Evolutionary conservation across 2,888 invertebrate genomes (phyloP).

Genomic region (Tryphoninae sp.): DNA sequence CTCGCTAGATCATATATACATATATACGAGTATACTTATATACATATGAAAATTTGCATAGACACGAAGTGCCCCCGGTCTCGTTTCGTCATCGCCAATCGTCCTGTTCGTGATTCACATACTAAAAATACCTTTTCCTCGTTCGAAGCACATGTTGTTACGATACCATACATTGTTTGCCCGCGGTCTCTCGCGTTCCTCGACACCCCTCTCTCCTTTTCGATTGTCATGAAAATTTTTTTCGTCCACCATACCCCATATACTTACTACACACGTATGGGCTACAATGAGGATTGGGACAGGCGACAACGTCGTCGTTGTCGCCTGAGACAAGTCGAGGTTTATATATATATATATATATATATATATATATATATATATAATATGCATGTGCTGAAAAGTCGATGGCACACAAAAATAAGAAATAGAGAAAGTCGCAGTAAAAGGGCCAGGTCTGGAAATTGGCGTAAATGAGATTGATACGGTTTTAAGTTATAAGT

Average conservation of each 20-base stretch:
- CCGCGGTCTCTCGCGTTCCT: conserved; percentile 52
- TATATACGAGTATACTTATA: background rate
- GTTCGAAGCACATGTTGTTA: conserved; percentile 21
- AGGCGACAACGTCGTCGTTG: background rate
- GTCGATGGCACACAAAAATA: conserved; percentile 1
- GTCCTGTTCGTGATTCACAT: conserved; percentile 31
- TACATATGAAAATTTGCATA: conserved; percentile 52
- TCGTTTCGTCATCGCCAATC: conserved; percentile 49
- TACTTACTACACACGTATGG: conserved; percentile 9
- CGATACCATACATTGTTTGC: conserved; percentile 23
- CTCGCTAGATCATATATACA: background rate
- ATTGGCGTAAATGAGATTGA: conserved; percentile 81
- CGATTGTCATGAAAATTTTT: conserved; percentile 62
- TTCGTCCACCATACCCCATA: conserved; percentile 22
- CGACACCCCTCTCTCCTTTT: conserved; percentile 49
- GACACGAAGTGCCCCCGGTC: conserved; percentile 54
- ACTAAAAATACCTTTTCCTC: conserved; percentile 7
- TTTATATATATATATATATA: conserved; percentile 7
- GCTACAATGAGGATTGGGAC: background rate
- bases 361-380: background rate
- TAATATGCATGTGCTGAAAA: background rate
- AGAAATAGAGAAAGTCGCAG: conserved; percentile 9
- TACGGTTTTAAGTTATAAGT: conserved; percentile 80
- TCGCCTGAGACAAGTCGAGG: background rate
- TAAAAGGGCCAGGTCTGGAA: conserved; percentile 64